phyloP scores from a whole-genome alignment of 92 coral and sea anemone genomes.

The Pocillopora meandrina region DNA sequence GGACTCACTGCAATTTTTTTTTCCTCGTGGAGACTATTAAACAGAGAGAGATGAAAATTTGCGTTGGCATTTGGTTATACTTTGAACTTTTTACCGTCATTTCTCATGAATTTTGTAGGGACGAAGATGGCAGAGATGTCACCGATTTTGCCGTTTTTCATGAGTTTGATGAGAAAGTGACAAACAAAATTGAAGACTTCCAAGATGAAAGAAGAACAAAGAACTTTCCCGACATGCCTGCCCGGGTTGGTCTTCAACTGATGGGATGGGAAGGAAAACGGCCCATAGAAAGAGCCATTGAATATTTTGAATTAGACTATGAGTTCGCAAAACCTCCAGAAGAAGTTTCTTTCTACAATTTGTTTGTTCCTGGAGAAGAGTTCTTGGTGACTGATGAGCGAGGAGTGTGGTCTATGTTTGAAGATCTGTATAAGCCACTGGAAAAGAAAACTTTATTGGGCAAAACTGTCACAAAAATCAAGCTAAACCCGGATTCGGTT shows the following conservation, averaged over 20 bases:
- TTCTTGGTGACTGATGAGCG: conserved; percentile 5
- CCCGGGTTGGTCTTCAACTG: conserved; percentile 20
- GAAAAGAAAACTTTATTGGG: background rate
- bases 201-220: background rate
- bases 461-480: conserved; percentile 1
- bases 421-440: background rate
- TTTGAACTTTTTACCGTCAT: background rate
- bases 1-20: too few relatives aligned
- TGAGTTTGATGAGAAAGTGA: background rate
- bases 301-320: conserved; percentile 58
- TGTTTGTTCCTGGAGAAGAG: conserved; percentile 22
- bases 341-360: conserved; percentile 26
- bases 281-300: conserved; percentile 48
- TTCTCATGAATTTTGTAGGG: background rate
- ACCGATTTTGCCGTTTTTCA: background rate
- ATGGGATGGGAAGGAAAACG: background rate
- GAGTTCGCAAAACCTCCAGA: conserved; percentile 54
- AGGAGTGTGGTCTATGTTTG: conserved; percentile 14
- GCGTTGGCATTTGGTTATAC: too few relatives aligned
- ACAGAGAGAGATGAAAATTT: too few relatives aligned
- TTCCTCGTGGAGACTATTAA: too few relatives aligned
- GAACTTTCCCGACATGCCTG: background rate
- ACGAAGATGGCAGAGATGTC: background rate
- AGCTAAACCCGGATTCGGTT: background rate
- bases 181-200: background rate